Evolutionary conservation across 37 sponge, comb jelly and placozoan species (phyloP).

Genomic region (Dysidea cf. avara): DNA sequence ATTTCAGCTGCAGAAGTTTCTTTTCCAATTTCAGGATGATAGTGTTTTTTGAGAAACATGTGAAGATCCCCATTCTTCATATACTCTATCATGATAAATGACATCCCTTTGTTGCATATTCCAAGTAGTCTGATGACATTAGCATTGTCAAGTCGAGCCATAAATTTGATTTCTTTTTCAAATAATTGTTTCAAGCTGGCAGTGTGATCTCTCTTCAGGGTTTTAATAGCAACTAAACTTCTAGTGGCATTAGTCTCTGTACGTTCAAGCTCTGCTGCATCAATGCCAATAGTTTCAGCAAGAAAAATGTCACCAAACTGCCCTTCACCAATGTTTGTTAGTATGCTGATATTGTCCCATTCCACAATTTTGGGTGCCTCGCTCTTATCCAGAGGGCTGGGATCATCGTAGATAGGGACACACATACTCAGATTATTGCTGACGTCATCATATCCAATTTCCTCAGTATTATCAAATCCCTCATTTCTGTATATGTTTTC

Average conservation of each 20-base stretch:
- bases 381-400: no score
- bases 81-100: no score
- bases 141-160: constrained; percentile 68
- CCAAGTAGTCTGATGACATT: no score
- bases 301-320: constrained; percentile 68
- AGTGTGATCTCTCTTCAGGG: constrained; percentile 54
- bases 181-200: constrained; percentile 10
- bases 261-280: constrained; percentile 45
- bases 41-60: no score
- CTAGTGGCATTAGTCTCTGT: constrained; percentile 38
- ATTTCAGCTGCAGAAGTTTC: no score
- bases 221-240: constrained; percentile 79
- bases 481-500: no score
- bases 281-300: constrained; percentile 51
- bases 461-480: no score
- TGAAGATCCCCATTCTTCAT: no score
- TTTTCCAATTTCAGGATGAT: no score
- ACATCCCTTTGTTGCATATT: no score
- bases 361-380: constrained; percentile 13
- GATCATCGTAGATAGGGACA: constrained; percentile 60
- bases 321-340: constrained; percentile 55
- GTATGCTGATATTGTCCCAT: constrained; percentile 16
- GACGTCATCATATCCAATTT: no score
- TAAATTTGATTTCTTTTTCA: constrained; percentile 85
- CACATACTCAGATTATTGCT: no score